Base-by-base conservation (phyloP, 1,140 invertebrate species). In the Neodiprion virginianus region DNA sequence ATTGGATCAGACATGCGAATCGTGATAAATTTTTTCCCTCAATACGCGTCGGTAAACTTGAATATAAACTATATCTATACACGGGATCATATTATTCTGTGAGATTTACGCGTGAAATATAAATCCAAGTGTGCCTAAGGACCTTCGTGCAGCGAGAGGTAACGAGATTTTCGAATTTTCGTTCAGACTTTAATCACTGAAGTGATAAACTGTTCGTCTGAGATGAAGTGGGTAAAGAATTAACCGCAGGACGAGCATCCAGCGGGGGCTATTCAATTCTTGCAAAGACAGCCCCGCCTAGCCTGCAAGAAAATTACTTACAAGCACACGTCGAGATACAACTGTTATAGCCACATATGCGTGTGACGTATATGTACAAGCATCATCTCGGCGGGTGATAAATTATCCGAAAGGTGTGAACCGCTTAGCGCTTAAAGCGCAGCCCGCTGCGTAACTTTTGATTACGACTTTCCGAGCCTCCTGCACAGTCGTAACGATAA, bases 391-490 rank as follows among this genome's bases (percentile, higher is more conserved):
- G 11, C 53, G 8, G 53, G n/a, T 17, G 11, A 61, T 61, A 61
- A 61, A 61, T 61, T 61, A 61, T 61, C 8, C 53, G n/a, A 61
- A 61, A 61, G 53, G 53, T 61, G 53, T 61, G 53, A 61, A 61
- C 11, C 53, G 53, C 53, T 61, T 61, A 61, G 53, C 53, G 53
- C 53, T 61, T 61, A 61, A 61, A 61, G 53, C 53, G 53, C 53
- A 61, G 53, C 53, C 53, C 53, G 53, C 8, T 61, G 53, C 53
- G 53, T 61, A 61, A 61, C 53, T 61, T 61, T 61, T 61, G 53
- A 61, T 61, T 61, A 61, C 53, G 11, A 61, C 53, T 61, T 14
- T 61, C 53, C 5, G 11, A 61, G 53, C 53, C 53, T 14, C 53
- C 28, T 40, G 28, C 28, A 40, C 28, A 40, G 28, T 40, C 28